Evolutionary conservation across 1,140 invertebrate genomes (phyloP).

Genomic region (Bombus superbus): DNA sequence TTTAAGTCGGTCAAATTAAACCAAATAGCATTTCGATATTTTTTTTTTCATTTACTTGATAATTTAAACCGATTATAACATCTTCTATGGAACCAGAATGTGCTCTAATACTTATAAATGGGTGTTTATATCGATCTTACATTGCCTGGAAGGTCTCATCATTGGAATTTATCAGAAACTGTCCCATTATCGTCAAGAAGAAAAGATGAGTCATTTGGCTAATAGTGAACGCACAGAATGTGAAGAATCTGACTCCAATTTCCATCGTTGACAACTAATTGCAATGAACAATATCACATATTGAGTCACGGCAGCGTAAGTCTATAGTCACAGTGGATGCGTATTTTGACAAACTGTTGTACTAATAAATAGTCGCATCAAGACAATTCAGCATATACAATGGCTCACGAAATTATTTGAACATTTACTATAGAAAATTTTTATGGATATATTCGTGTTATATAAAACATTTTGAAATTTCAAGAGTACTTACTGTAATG

Average conservation of each 20-base stretch:
- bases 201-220: background rate
- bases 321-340: no score
- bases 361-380: no score
- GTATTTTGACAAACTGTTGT: no score
- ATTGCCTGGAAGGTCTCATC: background rate
- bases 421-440: no score
- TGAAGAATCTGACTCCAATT: background rate
- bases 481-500: no score
- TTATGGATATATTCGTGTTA: no score
- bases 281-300: background rate
- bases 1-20: background rate
- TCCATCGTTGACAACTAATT: background rate
- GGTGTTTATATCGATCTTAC: background rate
- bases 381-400: no score
- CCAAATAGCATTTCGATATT: background rate
- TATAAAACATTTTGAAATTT: no score
- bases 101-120: no score
- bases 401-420: no score
- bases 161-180: background rate
- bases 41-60: background rate
- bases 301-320: background rate
- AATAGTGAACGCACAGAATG: background rate
- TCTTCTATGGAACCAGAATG: no score
- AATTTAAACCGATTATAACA: no score
- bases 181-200: constrained; percentile 6